Percentiles rank a stretch among this genome's conserved stretches.
Conservation (phyloP, 1,140 invertebrate genomes). For the Trachymyrmex septentrionalis region DNA sequence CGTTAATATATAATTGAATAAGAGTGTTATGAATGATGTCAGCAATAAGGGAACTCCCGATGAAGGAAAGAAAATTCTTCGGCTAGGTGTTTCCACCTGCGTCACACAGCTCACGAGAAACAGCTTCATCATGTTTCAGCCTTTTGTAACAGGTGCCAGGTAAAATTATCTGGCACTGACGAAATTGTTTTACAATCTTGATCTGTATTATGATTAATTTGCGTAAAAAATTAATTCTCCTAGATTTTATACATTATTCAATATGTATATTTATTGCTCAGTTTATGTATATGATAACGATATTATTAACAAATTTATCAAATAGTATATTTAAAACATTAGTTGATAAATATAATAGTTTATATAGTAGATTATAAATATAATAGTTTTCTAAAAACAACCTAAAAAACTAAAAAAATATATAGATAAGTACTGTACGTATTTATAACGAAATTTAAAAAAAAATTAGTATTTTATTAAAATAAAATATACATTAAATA, state of each 20-base stretch:
- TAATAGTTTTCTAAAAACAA: too few relatives aligned
- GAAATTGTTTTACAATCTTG: background rate
- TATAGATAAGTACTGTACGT: background rate
- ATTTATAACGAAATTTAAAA: too few relatives aligned
- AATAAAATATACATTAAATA: background rate
- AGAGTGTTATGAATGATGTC: background rate
- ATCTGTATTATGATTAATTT: background rate
- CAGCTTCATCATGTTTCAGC: background rate
- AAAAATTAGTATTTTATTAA: background rate
- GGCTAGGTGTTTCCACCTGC: background rate
- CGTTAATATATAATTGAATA: background rate
- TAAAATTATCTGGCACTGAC: background rate
- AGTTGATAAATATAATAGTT: too few relatives aligned
- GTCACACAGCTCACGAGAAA: background rate
- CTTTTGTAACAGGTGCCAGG: background rate
- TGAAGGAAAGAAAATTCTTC: background rate
- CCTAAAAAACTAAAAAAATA: background rate
- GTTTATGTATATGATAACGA: background rate
- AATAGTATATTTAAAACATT: too few relatives aligned
- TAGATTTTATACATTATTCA: background rate
- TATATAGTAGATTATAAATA: too few relatives aligned
- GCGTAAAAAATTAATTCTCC: background rate
- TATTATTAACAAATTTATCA: too few relatives aligned
- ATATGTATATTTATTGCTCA: background rate
- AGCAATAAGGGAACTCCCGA: slow-evolving; percentile 35